Conservation (phyloP, 2,113 vertebrate species). For the Chrysochloris asiatica region DNA sequence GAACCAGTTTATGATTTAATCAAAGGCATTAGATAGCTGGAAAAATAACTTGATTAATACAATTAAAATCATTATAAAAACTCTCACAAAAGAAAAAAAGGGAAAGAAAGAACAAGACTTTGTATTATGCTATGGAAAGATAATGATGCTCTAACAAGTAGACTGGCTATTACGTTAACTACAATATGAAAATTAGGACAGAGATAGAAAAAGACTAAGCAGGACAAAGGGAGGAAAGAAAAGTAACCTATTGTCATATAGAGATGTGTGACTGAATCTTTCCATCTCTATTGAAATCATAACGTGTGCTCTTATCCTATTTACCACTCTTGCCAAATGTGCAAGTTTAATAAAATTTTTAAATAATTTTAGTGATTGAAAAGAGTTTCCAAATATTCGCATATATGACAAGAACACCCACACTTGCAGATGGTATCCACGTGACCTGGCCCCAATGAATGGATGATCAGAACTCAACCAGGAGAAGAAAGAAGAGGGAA, state of each 20-base stretch:
- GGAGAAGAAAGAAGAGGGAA: too few species aligned
- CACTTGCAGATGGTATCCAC: too few species aligned
- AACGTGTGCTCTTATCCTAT: slow-evolving; percentile 69
- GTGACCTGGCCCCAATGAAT: too few species aligned
- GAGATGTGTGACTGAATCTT: slow-evolving; percentile 57
- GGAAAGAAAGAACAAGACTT: slow-evolving; percentile 63
- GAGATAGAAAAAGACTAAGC: slow-evolving; percentile 46
- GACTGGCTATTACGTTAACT: slow-evolving; percentile 70
- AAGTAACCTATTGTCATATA: slow-evolving; percentile 66
- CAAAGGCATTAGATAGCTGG: slow-evolving; percentile 40
- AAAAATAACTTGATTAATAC: slow-evolving; percentile 55
- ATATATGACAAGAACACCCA: too few species aligned
- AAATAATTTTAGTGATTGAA: not conserved
- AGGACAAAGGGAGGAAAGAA: slow-evolving; percentile 68
- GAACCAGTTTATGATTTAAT: slow-evolving; percentile 66
- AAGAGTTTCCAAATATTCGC: slow-evolving; percentile 13
- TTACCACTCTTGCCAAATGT: slow-evolving; percentile 49
- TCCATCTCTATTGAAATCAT: slow-evolving; percentile 74
- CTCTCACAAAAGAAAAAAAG: slow-evolving; percentile 44
- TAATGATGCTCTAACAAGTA: slow-evolving; percentile 72
- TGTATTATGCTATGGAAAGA: slow-evolving; percentile 68
- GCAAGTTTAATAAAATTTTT: slow-evolving; percentile 40
- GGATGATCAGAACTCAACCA: too few species aligned
- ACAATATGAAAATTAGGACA: slow-evolving; percentile 75
- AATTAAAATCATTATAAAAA: slow-evolving; percentile 67